Conservation (phyloP, 2,888 invertebrate species). For the Sympetrum striolatum region DNA sequence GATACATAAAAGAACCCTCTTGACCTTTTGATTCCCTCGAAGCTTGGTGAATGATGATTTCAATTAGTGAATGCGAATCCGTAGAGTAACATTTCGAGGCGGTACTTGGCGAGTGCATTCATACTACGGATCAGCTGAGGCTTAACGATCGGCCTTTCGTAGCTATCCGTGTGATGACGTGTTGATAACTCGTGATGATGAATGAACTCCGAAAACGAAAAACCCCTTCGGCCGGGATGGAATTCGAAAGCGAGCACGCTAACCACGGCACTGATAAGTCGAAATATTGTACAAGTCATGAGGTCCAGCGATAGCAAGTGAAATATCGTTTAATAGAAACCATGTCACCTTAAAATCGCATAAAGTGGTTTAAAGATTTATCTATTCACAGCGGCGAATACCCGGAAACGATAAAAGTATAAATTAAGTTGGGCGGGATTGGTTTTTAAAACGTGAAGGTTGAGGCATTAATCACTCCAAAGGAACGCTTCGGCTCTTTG, state of each 20-base stretch:
- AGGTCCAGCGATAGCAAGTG: not conserved
- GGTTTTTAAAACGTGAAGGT: not conserved
- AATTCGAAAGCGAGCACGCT: not conserved
- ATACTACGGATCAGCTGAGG: not conserved
- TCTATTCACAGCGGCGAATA: not conserved
- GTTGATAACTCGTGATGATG: conserved; percentile 6
- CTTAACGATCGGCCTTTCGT: not conserved
- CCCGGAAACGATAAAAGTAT: not conserved
- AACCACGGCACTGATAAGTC: not conserved
- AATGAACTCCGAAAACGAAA: not conserved
- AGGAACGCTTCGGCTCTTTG: not conserved
- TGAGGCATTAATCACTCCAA: not conserved
- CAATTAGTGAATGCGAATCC: too few species aligned
- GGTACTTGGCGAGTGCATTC: not conserved
- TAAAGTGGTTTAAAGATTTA: not conserved
- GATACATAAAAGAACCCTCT: too few species aligned
- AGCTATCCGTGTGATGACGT: not conserved
- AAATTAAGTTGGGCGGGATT: not conserved
- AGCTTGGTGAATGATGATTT: too few species aligned
- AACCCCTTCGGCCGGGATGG: not conserved
- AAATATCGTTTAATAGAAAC: not conserved
- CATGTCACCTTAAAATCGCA: not conserved
- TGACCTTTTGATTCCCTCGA: too few species aligned
- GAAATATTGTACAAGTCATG: not conserved
- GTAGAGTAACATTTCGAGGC: too few species aligned